Evolutionary conservation across 37 sponge, comb jelly and placozoan genomes (phyloP).

Genomic region (Petrosia ficiformis): DNA sequence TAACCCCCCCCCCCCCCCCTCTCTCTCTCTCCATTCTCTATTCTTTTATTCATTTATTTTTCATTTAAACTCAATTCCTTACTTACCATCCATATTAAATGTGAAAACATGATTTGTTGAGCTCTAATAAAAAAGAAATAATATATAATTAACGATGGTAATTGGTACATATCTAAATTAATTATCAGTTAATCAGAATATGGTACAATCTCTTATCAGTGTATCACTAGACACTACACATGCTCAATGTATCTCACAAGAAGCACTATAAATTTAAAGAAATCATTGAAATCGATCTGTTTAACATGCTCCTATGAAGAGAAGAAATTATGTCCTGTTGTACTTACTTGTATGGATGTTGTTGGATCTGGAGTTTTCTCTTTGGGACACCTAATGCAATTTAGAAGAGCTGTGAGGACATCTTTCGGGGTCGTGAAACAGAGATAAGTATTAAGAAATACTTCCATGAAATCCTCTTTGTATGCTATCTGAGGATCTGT

Average conservation of each 20-base stretch:
- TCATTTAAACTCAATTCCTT: too few relatives aligned
- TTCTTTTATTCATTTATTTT: too few relatives aligned
- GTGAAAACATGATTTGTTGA: slow-evolving; percentile 6
- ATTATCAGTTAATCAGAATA: not conserved
- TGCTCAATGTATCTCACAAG: too few relatives aligned
- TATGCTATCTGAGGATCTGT: slow-evolving; percentile 62
- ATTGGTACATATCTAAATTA: not conserved
- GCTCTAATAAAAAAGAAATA: not conserved
- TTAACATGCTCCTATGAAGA: too few relatives aligned
- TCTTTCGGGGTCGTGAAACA: slow-evolving; percentile 62
- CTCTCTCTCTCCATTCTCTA: too few relatives aligned
- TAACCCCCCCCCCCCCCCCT: too few relatives aligned
- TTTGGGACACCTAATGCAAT: slow-evolving; percentile 45
- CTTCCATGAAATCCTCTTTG: slow-evolving; percentile 53
- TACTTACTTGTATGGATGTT: slow-evolving; percentile 22
- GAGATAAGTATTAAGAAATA: slow-evolving; percentile 67
- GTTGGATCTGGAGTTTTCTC: slow-evolving; percentile 5
- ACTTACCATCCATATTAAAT: slow-evolving; percentile 7
- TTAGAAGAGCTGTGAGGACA: slow-evolving; percentile 59
- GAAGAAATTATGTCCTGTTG: too few relatives aligned
- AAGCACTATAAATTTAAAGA: too few relatives aligned
- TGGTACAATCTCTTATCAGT: too few relatives aligned
- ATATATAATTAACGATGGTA: not conserved
- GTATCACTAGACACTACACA: too few relatives aligned
- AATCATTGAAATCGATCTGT: too few relatives aligned